A percentile compares a stretch with the other conserved stretches of the same genome.
phyloP scores from a whole-genome alignment of 2,888 invertebrate species.

The Drosophila mayaguana region DNA sequence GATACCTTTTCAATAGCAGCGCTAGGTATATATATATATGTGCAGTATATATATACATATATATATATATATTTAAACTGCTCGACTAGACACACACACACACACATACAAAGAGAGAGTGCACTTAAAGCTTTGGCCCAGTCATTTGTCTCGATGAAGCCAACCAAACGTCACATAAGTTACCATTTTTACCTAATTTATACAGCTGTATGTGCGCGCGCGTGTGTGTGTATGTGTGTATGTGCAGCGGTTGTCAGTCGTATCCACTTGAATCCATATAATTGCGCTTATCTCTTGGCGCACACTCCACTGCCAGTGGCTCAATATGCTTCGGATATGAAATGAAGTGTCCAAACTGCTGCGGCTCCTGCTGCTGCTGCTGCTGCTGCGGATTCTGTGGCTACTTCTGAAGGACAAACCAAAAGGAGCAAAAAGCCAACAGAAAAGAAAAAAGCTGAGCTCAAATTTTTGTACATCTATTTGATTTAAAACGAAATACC shows the following conservation, averaged over 20 bases:
- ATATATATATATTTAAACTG: constrained; percentile 66
- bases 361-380: constrained; percentile 11
- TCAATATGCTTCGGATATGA: constrained; percentile 76
- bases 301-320: constrained; percentile 76
- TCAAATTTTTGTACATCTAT: constrained; percentile 57
- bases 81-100: constrained; percentile 1
- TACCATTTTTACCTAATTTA: constrained; percentile 75
- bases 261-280: constrained; percentile 74
- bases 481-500: constrained; percentile 79
- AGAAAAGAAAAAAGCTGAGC: constrained; percentile 33
- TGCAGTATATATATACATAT: not conserved
- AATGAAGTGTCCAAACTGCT: constrained; percentile 68
- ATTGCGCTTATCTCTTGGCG: constrained; percentile 81
- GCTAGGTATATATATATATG: constrained; percentile 2
- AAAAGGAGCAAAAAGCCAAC: constrained; percentile 22
- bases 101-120: constrained; percentile 17
- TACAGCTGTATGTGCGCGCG: constrained; percentile 38
- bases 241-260: not conserved
- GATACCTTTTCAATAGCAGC: constrained; percentile 65
- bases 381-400: constrained; percentile 20
- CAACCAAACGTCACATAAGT: constrained; percentile 70
- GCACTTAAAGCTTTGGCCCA: constrained; percentile 63
- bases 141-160: constrained; percentile 74
- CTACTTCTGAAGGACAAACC: constrained; percentile 51
- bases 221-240: not conserved